Percentiles rank a stretch among this genome's conserved stretches.
Evolutionary conservation across 2,797 vertebrate species (phyloP).

Genomic region (Cossypha heuglini): DNA sequence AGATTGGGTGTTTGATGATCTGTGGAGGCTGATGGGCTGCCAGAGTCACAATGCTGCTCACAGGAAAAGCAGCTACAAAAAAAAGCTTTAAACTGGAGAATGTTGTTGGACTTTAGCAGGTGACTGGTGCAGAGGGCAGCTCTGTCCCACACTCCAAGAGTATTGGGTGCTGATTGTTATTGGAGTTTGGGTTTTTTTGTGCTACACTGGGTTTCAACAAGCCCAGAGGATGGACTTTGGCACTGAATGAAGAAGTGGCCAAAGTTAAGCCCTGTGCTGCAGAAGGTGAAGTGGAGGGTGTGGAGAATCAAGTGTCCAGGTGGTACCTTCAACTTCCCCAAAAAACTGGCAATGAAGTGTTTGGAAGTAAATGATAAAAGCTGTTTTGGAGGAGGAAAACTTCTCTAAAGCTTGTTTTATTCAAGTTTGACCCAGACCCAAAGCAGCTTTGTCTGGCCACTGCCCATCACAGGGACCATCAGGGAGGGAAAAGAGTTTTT

Average conservation of each 20-base stretch:
- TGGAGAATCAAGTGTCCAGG: not conserved
- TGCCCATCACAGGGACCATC: not conserved
- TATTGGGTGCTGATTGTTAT: not conserved
- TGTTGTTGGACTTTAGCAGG: not conserved
- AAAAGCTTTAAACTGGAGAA: not conserved
- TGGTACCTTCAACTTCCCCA: not conserved
- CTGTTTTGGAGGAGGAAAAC: not conserved
- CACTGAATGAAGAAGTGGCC: not conserved
- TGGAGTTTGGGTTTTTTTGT: not conserved
- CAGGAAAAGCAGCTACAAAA: not conserved
- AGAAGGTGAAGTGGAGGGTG: not conserved
- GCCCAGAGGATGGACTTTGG: not conserved
- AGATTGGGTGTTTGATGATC: not conserved
- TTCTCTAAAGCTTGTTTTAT: not conserved
- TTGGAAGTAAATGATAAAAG: not conserved
- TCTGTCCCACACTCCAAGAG: not conserved
- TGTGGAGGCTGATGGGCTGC: not conserved
- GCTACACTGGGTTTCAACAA: not conserved
- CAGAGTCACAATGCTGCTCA: not conserved
- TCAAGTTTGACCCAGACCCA: not conserved
- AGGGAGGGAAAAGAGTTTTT: not conserved
- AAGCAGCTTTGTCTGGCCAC: not conserved
- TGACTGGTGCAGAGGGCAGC: not conserved
- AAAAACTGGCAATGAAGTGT: not conserved
- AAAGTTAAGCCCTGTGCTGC: not conserved